Evolutionary conservation across 2,113 vertebrate species (phyloP).

Genomic region (Bufo bufo): DNA sequence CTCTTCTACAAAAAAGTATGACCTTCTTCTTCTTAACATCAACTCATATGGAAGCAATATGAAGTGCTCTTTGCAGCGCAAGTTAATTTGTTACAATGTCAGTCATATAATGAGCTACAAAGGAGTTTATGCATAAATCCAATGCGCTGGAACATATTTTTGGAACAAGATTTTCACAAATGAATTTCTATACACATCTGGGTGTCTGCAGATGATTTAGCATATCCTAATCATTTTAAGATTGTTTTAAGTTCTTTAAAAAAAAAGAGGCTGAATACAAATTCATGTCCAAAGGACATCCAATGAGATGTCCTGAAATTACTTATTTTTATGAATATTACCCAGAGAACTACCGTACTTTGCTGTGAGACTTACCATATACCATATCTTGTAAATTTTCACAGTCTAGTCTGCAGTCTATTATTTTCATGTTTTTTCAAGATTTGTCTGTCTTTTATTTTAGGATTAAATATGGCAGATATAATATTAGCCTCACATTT

Average conservation of each 20-base stretch:
- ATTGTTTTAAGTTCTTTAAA: conserved; percentile 21
- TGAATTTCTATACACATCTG: conserved; percentile 35
- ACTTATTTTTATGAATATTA: not conserved
- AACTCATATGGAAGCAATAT: conserved; percentile 48
- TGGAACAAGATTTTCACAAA: conserved; percentile 26
- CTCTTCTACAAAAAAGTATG: conserved; percentile 63
- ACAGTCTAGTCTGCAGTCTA: too few species aligned
- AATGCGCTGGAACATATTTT: conserved; percentile 42
- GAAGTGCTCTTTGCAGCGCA: conserved; percentile 53
- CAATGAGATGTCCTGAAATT: not conserved
- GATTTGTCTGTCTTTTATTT: too few species aligned
- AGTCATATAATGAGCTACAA: conserved; percentile 54
- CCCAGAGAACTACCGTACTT: not conserved
- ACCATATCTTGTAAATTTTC: too few species aligned
- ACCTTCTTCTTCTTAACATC: conserved; percentile 61
- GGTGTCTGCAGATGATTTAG: conserved; percentile 8
- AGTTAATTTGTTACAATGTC: conserved; percentile 58
- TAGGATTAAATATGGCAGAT: too few species aligned
- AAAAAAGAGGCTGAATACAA: not conserved
- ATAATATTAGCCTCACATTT: too few species aligned
- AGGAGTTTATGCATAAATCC: conserved; percentile 40
- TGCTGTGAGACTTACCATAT: not conserved
- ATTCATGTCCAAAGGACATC: not conserved
- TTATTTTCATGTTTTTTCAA: too few species aligned
- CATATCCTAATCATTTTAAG: conserved; percentile 20